These are phyloP conservation scores for Clupea harengus DNA, from an alignment of 2,113 vertebrate species.

Conservation along the genomic window DNA sequence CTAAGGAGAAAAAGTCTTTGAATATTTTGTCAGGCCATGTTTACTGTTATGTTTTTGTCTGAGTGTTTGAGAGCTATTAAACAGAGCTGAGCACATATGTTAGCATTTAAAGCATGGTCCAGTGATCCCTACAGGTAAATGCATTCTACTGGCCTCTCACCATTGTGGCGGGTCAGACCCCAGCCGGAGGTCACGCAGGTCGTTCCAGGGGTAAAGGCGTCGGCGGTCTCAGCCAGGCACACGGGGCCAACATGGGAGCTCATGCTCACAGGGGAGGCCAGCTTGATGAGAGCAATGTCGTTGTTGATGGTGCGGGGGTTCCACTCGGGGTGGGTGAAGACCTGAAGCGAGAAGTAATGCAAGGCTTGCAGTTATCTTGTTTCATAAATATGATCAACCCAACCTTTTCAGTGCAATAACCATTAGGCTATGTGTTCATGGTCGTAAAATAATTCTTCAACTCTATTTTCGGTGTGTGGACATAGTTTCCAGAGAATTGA, in stretches of 20 bases:
- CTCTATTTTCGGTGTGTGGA: too few species aligned
- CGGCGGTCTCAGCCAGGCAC: conserved; percentile 48
- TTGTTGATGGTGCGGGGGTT: conserved; percentile 69
- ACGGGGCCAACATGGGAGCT: conserved; percentile 52
- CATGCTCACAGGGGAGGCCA: conserved; percentile 56
- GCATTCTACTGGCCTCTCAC: conserved; percentile 45
- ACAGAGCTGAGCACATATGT: too few species aligned
- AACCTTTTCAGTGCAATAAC: too few species aligned
- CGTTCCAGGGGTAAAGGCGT: conserved; percentile 56
- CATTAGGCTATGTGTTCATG: neutral
- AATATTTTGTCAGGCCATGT: neutral
- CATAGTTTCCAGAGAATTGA: neutral
- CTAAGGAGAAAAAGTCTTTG: neutral
- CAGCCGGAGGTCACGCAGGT: conserved; percentile 69
- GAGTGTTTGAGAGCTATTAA: too few species aligned
- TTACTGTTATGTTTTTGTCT: neutral
- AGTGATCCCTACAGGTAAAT: too few species aligned
- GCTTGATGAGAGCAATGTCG: conserved; percentile 69
- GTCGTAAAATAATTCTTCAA: neutral
- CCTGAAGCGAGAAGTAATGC: conserved; percentile 46
- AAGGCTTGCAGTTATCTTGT: neutral
- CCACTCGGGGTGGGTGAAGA: conserved; percentile 70
- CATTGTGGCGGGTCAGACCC: conserved; percentile 64
- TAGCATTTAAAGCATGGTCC: too few species aligned
- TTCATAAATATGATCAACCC: neutral